Percentiles rank a stretch among this genome's conserved stretches.
Conservation (phyloP, 2,888 invertebrate genomes). For the Ecliptopera silaceata region DNA sequence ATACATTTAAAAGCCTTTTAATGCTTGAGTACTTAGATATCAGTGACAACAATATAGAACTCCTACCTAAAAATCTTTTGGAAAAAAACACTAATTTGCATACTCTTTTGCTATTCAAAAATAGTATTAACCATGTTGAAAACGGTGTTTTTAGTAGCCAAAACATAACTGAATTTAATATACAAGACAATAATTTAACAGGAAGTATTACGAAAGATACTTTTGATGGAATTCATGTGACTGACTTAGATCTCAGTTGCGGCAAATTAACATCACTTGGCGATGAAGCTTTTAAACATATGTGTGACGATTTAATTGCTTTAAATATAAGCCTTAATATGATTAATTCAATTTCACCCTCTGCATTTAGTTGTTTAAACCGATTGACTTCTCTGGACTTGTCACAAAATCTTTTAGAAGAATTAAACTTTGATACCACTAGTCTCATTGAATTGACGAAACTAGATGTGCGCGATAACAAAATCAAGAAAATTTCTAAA, state of each 20-base stretch:
- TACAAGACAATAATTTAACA: slow-evolving; percentile 21
- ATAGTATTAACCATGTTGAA: slow-evolving; percentile 25
- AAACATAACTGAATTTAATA: slow-evolving; percentile 21
- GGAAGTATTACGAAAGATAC: slow-evolving; percentile 21
- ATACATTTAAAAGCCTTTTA: slow-evolving; percentile 14
- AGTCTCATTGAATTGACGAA: slow-evolving; percentile 18
- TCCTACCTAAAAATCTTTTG: slow-evolving; percentile 20
- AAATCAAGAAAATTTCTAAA: slow-evolving; percentile 16
- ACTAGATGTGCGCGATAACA: slow-evolving; percentile 24
- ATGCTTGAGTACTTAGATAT: slow-evolving; percentile 25
- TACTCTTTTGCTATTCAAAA: slow-evolving; percentile 20
- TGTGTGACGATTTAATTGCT: slow-evolving; percentile 16
- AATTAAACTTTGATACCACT: slow-evolving; percentile 24
- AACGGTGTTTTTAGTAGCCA: slow-evolving; percentile 22
- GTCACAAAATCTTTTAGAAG: slow-evolving; percentile 27
- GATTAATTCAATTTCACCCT: slow-evolving; percentile 20
- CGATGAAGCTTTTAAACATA: slow-evolving; percentile 22
- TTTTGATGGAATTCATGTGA: slow-evolving; percentile 28
- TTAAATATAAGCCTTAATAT: slow-evolving; percentile 30
- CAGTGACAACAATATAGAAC: slow-evolving; percentile 23
- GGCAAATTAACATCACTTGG: slow-evolving; percentile 23
- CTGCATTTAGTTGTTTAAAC: slow-evolving; percentile 24
- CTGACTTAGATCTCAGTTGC: slow-evolving; percentile 22
- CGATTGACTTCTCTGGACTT: slow-evolving; percentile 23
- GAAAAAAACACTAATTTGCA: slow-evolving; percentile 17